Percentiles rank a stretch among this genome's conserved stretches.
Evolutionary conservation across 2,113 vertebrate species (phyloP).

Genomic region (Gadus macrocephalus): DNA sequence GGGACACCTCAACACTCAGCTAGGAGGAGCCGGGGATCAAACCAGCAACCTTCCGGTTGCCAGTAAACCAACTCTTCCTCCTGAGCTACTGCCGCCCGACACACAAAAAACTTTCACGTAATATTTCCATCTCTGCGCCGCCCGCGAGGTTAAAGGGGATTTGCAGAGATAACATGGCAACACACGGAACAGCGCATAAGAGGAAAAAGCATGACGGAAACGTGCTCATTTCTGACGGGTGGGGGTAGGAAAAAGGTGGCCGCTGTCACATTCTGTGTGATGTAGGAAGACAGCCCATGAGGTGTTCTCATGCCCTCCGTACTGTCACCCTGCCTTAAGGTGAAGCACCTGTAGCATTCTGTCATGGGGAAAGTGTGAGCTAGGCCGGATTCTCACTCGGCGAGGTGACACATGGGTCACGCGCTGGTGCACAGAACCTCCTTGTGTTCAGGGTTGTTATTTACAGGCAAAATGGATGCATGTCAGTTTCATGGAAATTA

Average conservation of each 20-base stretch:
- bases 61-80: no score
- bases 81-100: no score
- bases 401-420: not conserved
- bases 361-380: conserved; percentile 34
- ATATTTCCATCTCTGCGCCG: conserved; percentile 52
- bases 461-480: no score
- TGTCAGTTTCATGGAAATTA: no score
- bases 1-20: no score
- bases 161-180: conserved; percentile 53
- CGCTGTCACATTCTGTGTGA: conserved; percentile 31
- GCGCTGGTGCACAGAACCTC: not conserved
- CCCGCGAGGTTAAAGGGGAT: conserved; percentile 63
- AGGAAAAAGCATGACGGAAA: conserved; percentile 26
- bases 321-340: conserved; percentile 36
- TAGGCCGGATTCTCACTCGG: not conserved
- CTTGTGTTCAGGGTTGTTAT: not conserved
- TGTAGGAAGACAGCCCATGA: conserved; percentile 27
- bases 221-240: no score
- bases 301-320: conserved; percentile 31
- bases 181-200: conserved; percentile 34
- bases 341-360: not conserved
- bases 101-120: conserved; percentile 41
- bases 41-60: no score
- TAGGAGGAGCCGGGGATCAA: no score
- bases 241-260: conserved; percentile 15